Evolutionary conservation across 2,797 vertebrate genomes (phyloP).

Genomic region (Tapera naevia): DNA sequence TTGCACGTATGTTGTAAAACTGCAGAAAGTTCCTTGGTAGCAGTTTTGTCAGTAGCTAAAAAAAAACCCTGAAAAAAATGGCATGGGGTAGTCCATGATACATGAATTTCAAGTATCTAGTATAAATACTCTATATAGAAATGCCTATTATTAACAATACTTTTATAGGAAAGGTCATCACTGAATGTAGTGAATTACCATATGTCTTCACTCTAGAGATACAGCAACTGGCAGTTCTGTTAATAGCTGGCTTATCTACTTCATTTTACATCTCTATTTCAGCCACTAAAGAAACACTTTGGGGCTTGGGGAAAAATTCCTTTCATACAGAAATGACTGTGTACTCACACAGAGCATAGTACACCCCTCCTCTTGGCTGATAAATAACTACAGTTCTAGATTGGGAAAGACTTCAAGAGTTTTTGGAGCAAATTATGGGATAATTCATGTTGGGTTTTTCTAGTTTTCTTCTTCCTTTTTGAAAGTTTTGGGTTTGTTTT

Average conservation of each 20-base stretch:
- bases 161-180: constrained; percentile 52
- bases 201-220: constrained; percentile 48
- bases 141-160: constrained; percentile 49
- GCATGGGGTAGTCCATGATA: neutral
- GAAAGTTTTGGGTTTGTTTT: neutral
- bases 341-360: neutral
- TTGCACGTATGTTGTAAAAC: neutral
- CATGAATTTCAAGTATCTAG: constrained; percentile 31
- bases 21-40: neutral
- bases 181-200: constrained; percentile 24
- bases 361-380: neutral
- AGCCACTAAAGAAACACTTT: constrained; percentile 25
- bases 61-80: neutral
- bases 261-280: constrained; percentile 49
- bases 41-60: neutral
- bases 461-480: neutral
- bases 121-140: constrained; percentile 32
- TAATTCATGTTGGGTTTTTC: neutral
- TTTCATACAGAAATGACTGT: neutral
- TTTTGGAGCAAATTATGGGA: neutral
- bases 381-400: constrained; percentile 31
- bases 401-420: neutral
- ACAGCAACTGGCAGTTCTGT: constrained; percentile 54
- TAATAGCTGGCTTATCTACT: constrained; percentile 54
- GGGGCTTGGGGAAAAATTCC: neutral